phyloP scores from a whole-genome alignment of 2,797 vertebrate genomes.

The Sebastes minor region DNA sequence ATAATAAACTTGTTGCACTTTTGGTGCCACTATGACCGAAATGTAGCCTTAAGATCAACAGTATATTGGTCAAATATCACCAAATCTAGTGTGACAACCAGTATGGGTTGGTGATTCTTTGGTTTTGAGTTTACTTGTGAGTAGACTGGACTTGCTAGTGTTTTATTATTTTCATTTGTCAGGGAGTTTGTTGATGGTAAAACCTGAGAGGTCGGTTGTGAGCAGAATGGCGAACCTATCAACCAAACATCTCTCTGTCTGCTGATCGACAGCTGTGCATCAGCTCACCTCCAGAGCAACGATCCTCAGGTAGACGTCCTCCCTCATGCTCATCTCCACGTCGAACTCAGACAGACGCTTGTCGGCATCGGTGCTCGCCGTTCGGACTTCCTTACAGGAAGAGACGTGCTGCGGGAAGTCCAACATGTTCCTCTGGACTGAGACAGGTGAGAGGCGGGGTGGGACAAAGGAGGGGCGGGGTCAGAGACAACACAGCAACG shows the following conservation, averaged over 20 bases:
- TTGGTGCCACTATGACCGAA: background rate
- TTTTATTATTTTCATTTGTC: background rate
- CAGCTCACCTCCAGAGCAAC: slow-evolving; percentile 90
- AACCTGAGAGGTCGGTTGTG: background rate
- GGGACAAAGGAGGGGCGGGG: background rate
- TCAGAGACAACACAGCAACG: background rate
- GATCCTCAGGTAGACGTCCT: slow-evolving; percentile 93
- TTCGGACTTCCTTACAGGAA: slow-evolving; percentile 86
- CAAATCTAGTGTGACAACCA: background rate
- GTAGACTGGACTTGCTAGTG: background rate
- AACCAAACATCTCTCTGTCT: background rate
- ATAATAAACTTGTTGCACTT: background rate
- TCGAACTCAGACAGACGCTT: slow-evolving; percentile 95
- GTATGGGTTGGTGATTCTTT: background rate
- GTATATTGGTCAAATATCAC: background rate
- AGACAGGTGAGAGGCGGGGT: background rate
- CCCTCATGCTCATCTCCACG: slow-evolving; percentile 98
- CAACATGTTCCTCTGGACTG: slow-evolving; percentile 93
- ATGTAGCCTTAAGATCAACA: background rate
- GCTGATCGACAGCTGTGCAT: background rate
- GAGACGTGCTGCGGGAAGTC: slow-evolving; percentile 98
- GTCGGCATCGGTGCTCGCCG: slow-evolving; percentile 92
- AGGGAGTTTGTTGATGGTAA: background rate
- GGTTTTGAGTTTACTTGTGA: background rate
- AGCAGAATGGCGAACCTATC: background rate